Conservation (phyloP, 2,888 invertebrate species). For the Enchytraeus crypticus region DNA sequence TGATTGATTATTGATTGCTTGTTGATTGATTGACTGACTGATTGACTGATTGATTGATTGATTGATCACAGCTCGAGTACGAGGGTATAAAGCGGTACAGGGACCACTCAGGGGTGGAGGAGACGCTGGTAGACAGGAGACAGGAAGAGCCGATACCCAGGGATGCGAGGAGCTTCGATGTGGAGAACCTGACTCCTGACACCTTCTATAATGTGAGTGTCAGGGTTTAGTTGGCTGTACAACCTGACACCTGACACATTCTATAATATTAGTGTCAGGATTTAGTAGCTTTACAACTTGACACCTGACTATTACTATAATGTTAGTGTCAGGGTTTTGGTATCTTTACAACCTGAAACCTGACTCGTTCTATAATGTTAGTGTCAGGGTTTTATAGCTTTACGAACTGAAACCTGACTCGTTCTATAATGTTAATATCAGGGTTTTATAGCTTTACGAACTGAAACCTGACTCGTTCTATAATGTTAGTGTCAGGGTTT, state of each 20-base stretch:
- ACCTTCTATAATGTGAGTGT: slow-evolving; percentile 42
- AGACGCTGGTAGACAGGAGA: slow-evolving; percentile 24
- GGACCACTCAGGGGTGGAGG: slow-evolving; percentile 29
- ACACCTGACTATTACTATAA: slow-evolving; percentile 39
- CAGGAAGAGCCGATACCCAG: slow-evolving; percentile 28
- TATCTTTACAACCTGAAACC: slow-evolving; percentile 40
- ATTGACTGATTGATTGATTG: too few relatives aligned
- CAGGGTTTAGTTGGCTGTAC: too few relatives aligned
- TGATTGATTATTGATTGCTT: too few relatives aligned
- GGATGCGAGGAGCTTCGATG: slow-evolving; percentile 30
- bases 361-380: slow-evolving; percentile 40
- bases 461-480: slow-evolving; percentile 42
- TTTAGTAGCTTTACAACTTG: slow-evolving; percentile 39
- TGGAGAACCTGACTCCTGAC: slow-evolving; percentile 39
- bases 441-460: too few relatives aligned
- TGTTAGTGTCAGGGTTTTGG: too few relatives aligned
- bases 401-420: slow-evolving; percentile 37
- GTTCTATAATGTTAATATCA: too few relatives aligned
- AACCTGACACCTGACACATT: slow-evolving; percentile 40
- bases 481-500: too few relatives aligned
- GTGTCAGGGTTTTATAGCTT: too few relatives aligned
- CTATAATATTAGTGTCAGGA: too few relatives aligned
- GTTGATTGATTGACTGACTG: too few relatives aligned
- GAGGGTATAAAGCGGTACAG: slow-evolving; percentile 36
- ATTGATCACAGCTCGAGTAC: too few relatives aligned